Evolutionary conservation across 2,113 vertebrate species (phyloP).

Genomic region (Equus quagga): DNA sequence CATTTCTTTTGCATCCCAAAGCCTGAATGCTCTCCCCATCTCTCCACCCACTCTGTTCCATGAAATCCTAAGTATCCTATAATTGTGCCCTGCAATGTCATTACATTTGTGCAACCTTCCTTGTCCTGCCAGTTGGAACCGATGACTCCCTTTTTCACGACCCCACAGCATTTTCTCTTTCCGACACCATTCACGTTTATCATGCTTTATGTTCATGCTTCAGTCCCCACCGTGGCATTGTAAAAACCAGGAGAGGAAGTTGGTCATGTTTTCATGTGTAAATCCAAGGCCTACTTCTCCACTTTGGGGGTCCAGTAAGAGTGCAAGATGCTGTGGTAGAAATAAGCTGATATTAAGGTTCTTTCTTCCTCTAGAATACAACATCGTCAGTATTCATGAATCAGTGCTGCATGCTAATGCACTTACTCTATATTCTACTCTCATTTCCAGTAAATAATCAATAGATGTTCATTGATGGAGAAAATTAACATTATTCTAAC

Average conservation of each 20-base stretch:
- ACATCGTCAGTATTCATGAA: not conserved
- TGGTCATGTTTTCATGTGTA: not conserved
- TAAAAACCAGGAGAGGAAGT: conserved; percentile 23
- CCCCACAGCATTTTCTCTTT: not conserved
- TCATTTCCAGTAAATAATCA: conserved; percentile 12
- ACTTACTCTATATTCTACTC: not conserved
- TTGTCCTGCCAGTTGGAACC: not conserved
- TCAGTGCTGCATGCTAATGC: not conserved
- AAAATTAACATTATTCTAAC: conserved; percentile 40
- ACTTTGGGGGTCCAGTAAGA: not conserved
- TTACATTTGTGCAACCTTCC: not conserved
- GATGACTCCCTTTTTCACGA: not conserved
- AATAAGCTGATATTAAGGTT: conserved; percentile 36
- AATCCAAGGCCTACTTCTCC: not conserved
- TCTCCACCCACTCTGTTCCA: not conserved
- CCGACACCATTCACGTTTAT: too few relatives aligned
- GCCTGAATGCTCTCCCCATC: not conserved
- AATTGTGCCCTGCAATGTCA: not conserved
- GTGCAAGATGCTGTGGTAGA: not conserved
- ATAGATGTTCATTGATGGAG: not conserved
- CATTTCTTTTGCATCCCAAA: not conserved
- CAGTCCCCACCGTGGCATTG: not conserved
- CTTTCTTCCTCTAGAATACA: not conserved
- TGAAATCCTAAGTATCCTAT: not conserved
- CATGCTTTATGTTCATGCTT: not conserved